Conservation (phyloP, 2,797 vertebrate genomes). For the Miichthys miiuy region DNA sequence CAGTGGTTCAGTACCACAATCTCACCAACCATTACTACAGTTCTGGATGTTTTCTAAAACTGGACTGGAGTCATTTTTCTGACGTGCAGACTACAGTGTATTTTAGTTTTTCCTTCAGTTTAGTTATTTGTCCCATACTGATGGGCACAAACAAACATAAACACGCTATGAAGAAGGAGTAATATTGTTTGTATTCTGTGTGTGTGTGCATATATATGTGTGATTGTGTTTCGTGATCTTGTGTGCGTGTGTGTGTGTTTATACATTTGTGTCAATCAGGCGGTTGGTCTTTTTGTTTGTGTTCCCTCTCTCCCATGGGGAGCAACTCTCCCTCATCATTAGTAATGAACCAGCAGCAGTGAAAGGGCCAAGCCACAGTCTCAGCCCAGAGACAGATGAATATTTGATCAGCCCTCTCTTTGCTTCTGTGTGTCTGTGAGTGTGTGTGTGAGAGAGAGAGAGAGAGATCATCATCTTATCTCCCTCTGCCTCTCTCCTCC, state of each 20-base stretch:
- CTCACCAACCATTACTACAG: not conserved
- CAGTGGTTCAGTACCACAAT: not conserved
- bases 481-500: not conserved
- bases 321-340: constrained; percentile 71
- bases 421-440: constrained; percentile 28
- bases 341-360: constrained; percentile 70
- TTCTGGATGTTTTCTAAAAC: not conserved
- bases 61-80: constrained; percentile 12
- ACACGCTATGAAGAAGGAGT: not conserved
- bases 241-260: constrained; percentile 31
- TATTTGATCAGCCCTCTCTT: constrained; percentile 72
- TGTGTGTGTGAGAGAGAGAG: not conserved
- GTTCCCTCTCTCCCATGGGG: constrained; percentile 45
- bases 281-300: constrained; percentile 64
- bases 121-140: constrained; percentile 1
- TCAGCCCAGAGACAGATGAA: constrained; percentile 71
- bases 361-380: constrained; percentile 62
- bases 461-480: constrained; percentile 46
- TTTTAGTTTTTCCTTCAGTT: not conserved
- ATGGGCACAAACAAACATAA: constrained; percentile 4
- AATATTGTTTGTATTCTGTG: constrained; percentile 7
- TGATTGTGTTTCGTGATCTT: constrained; percentile 4
- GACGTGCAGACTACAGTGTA: not conserved
- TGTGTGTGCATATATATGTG: not conserved
- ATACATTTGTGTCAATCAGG: constrained; percentile 58